Base-by-base conservation (phyloP, 2,797 vertebrate genomes). In the Tragopan temminckii region DNA sequence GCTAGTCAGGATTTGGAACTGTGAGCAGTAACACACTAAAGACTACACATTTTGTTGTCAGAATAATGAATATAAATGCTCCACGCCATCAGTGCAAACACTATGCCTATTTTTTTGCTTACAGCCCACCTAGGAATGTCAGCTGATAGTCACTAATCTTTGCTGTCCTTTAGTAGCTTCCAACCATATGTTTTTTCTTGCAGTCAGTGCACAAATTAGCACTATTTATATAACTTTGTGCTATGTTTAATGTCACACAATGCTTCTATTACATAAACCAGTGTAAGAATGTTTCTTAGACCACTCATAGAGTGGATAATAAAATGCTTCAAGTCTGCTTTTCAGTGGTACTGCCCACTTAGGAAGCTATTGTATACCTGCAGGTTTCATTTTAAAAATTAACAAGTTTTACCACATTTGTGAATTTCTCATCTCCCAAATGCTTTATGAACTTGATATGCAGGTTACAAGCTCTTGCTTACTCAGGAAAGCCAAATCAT, bases 401-500 rank as follows among this genome's bases (percentile, higher is more conserved):
- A 86, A 46, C 11, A 67, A 63, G 33, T 80, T 85, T 85, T 58
- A 77, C 35, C 35, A 83, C 62, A 75, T 29, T 45, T 35, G 46
- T 66, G 43, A 78, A 55, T 80, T 89, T 75, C 87, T 71, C 80
- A 74, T 35, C 53, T 77, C 7, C 27, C 27, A 64, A 33, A 83
- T 48, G 40, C 55, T 85, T 48, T 58, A 72, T 20, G 23, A 88
- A 76, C 52, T 57, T 63, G 31, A 89, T 31, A 75, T 5, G 33
- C 58, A 92, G 42, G 50, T 89, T 89, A 31, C 40, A 31, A 84
- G 5, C 1, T 45, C 50, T 62, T 82, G 64, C 36, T 88, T 70
- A 89, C 18, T 16, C 46, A 80, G 81, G 88, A 89, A 82, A 93
- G 58, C 31, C 24, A 80, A 83, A 90, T 27, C 52, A 85, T 71